phyloP scores from a whole-genome alignment of 2,888 invertebrate genomes.

The Pachycephus smyrnensis region DNA sequence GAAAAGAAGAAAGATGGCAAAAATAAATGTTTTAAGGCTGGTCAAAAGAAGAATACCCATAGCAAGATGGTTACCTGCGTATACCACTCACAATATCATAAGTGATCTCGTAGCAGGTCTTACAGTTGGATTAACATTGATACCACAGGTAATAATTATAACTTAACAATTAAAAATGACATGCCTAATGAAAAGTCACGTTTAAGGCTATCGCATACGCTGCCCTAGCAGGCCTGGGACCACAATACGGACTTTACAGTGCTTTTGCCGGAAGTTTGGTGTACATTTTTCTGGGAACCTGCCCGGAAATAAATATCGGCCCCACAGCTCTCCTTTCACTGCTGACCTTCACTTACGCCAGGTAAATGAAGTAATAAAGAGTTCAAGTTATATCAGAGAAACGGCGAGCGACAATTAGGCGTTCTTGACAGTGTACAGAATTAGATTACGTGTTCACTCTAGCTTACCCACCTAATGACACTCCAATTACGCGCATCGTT shows the following conservation, averaged over 20 bases:
- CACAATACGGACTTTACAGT: slow-evolving; percentile 86
- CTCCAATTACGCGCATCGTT: not conserved
- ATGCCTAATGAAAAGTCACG: not conserved
- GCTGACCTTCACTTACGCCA: slow-evolving; percentile 75
- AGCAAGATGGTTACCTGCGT: slow-evolving; percentile 66
- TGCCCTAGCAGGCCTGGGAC: slow-evolving; percentile 50
- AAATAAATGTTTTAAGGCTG: slow-evolving; percentile 31
- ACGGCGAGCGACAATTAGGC: not conserved
- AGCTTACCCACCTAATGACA: not conserved
- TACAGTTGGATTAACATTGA: slow-evolving; percentile 67
- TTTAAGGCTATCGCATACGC: slow-evolving; percentile 59
- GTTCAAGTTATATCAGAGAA: not conserved
- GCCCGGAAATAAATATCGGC: slow-evolving; percentile 75
- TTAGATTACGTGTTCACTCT: not conserved
- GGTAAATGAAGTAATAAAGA: slow-evolving; percentile 33
- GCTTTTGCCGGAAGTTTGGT: slow-evolving; percentile 83
- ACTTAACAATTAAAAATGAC: not conserved
- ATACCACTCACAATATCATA: slow-evolving; percentile 64
- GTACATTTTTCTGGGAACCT: slow-evolving; percentile 82
- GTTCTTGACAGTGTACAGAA: not conserved
- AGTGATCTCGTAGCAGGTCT: slow-evolving; percentile 72
- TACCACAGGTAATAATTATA: slow-evolving; percentile 60
- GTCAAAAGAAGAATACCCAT: slow-evolving; percentile 58
- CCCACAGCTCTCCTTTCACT: slow-evolving; percentile 85
- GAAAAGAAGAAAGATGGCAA: slow-evolving; percentile 34